A percentile compares a stretch with the other conserved stretches of the same genome.
phyloP scores from a whole-genome alignment of 2,888 invertebrate genomes.

The Amphiduros pacificus region DNA sequence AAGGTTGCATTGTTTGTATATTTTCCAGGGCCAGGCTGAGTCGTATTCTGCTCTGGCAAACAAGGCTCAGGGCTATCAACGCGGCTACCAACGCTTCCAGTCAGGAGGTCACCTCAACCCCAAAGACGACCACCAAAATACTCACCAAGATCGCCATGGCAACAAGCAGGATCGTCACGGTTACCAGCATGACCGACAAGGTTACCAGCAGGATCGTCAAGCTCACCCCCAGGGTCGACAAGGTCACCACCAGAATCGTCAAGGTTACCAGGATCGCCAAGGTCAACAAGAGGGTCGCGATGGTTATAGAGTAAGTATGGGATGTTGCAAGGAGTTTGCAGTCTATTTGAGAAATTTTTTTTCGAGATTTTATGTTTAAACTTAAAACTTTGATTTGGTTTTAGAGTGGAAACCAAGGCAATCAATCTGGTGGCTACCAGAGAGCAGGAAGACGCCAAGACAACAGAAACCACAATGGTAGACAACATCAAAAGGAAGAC shows the following conservation, averaged over 20 bases:
- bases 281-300: not conserved
- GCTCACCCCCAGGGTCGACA: not conserved
- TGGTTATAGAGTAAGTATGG: not conserved
- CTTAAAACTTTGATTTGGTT: no score
- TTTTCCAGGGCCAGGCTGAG: no score
- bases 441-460: not conserved
- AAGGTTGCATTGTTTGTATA: no score
- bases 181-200: not conserved
- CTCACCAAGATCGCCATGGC: not conserved
- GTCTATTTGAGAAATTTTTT: no score
- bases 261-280: conserved; percentile 3
- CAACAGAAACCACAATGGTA: not conserved
- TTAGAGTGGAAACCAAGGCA: conserved; percentile 3
- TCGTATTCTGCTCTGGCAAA: no score
- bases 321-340: no score
- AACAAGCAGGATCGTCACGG: not conserved
- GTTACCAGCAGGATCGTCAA: not conserved
- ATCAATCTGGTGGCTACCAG: not conserved
- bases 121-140: not conserved
- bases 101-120: no score
- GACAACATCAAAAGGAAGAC: no score
- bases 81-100: no score
- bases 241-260: not conserved
- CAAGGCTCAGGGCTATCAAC: no score
- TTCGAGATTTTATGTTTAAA: no score